phyloP scores from a whole-genome alignment of 1,140 invertebrate genomes.

The Meloidogyne floridensis region DNA sequence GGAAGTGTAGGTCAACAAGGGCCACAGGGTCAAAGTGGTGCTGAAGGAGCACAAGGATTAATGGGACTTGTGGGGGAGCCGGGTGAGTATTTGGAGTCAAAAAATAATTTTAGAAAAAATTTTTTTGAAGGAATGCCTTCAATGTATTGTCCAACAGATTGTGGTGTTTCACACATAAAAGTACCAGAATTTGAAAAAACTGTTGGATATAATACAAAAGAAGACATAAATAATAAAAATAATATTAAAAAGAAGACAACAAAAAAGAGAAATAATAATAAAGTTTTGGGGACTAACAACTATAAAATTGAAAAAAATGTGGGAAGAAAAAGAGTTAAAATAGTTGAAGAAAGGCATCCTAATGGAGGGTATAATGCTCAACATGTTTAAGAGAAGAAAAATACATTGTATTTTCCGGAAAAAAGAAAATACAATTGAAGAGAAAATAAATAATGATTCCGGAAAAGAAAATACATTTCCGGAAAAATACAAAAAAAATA shows the following conservation, averaged over 20 bases:
- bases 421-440: no score
- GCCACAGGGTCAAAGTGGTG: constrained; percentile 14
- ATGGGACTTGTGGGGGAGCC: constrained; percentile 51
- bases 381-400: not conserved
- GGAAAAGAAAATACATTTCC: no score
- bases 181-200: constrained; percentile 13
- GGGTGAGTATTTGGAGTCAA: constrained; percentile 19
- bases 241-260: not conserved
- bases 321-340: not conserved
- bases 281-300: not conserved
- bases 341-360: not conserved
- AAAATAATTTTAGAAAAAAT: not conserved
- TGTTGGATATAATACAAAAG: not conserved
- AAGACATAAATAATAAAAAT: not conserved
- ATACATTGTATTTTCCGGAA: not conserved
- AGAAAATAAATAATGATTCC: no score
- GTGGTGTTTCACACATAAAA: constrained; percentile 57
- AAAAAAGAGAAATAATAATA: not conserved
- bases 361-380: not conserved
- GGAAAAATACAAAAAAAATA: no score
- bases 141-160: constrained; percentile 53
- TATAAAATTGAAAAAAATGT: not conserved
- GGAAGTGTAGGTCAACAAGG: constrained; percentile 37
- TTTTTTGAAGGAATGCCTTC: constrained; percentile 39
- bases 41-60: constrained; percentile 33